A percentile compares a stretch with the other conserved stretches of the same genome.
phyloP scores from a whole-genome alignment of 2,113 vertebrate genomes.

The Rhipidura dahli region DNA sequence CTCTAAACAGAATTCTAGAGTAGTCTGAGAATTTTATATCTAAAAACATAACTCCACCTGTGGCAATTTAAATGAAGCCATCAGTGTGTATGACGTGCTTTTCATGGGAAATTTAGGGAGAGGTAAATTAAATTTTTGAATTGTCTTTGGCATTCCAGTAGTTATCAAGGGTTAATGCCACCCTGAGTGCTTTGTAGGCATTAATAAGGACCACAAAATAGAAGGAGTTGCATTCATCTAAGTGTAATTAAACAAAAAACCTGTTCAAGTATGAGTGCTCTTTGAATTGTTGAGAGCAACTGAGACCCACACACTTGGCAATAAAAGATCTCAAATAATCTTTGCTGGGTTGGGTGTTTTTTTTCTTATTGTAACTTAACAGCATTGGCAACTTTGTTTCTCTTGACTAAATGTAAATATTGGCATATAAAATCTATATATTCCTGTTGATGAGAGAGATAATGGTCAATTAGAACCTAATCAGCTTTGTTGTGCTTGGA shows the following conservation, averaged over 20 bases:
- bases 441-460: not conserved
- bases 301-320: not conserved
- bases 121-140: not conserved
- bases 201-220: not conserved
- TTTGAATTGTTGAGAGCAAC: not conserved
- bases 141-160: not conserved
- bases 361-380: not conserved
- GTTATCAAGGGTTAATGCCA: not conserved
- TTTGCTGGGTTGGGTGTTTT: not conserved
- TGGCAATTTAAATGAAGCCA: not conserved
- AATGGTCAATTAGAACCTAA: not conserved
- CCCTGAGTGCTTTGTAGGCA: not conserved
- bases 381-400: not conserved
- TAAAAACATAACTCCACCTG: not conserved
- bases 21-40: not conserved
- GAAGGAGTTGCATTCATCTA: not conserved
- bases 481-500: not conserved
- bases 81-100: not conserved
- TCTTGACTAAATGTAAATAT: not conserved
- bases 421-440: not conserved
- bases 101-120: not conserved
- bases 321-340: not conserved
- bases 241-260: not conserved
- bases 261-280: not conserved
- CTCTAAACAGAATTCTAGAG: not conserved